Conservation (phyloP, 2,113 vertebrate species). For the Ammospiza caudacuta region DNA sequence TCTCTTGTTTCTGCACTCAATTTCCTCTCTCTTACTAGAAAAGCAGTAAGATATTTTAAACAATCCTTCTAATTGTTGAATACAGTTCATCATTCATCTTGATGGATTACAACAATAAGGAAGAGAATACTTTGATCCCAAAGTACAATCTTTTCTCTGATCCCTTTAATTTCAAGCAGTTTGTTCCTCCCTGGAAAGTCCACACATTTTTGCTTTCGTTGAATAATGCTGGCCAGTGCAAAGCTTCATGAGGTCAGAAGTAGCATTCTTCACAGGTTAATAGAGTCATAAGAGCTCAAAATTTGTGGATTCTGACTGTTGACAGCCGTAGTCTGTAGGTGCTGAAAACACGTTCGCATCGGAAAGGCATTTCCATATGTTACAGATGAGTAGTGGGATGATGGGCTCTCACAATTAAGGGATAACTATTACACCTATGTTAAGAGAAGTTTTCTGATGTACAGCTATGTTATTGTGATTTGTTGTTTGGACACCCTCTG, state of each 20-base stretch:
- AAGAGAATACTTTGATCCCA: neutral
- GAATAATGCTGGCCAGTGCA: neutral
- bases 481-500: neutral
- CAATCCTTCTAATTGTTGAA: neutral
- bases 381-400: neutral
- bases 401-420: neutral
- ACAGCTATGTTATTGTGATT: neutral
- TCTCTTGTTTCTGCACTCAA: neutral
- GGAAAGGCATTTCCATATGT: neutral
- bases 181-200: neutral
- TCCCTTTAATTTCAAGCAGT: neutral
- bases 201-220: fast-evolving
- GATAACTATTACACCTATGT: neutral
- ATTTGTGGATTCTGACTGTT: neutral
- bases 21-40: neutral
- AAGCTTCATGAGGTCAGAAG: neutral
- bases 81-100: neutral
- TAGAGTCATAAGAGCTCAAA: neutral
- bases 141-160: neutral
- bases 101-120: neutral
- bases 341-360: fast-evolving
- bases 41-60: neutral
- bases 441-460: neutral
- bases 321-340: neutral
- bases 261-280: neutral